These are phyloP conservation scores for Grammomys dolichurus DNA, from an alignment of 2,113 vertebrate species.

Conservation along the genomic window DNA sequence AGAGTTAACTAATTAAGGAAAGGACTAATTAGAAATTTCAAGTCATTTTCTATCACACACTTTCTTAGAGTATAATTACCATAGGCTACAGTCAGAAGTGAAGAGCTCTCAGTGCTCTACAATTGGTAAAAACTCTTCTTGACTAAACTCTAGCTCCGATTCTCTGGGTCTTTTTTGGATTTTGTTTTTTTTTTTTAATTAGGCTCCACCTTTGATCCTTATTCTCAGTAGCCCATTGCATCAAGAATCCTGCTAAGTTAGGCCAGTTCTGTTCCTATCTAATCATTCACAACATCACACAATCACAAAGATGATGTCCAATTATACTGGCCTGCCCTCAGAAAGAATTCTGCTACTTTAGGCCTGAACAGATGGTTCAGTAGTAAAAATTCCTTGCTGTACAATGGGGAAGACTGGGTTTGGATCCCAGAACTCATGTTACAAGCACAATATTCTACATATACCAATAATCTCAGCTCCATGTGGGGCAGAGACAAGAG, in stretches of 20 bases:
- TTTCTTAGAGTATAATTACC: background rate
- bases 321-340: background rate
- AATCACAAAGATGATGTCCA: background rate
- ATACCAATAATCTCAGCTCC: background rate
- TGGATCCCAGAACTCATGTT: background rate
- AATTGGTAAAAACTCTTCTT: background rate
- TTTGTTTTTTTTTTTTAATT: background rate
- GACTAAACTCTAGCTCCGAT: background rate
- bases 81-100: background rate
- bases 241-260: background rate
- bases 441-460: background rate
- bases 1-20: background rate
- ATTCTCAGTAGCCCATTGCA: background rate
- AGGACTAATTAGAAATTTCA: background rate
- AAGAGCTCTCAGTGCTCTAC: background rate
- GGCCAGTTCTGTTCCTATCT: background rate
- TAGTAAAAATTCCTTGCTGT: background rate
- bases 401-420: background rate
- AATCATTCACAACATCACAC: background rate
- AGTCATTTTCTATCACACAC: constrained; percentile 25
- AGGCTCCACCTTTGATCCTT: background rate
- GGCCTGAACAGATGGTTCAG: background rate
- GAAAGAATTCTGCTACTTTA: background rate
- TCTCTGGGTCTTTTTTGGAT: background rate
- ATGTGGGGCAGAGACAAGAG: background rate